Base-by-base conservation (phyloP, 2,113 vertebrate species). In the Clarias macrocephalus region DNA sequence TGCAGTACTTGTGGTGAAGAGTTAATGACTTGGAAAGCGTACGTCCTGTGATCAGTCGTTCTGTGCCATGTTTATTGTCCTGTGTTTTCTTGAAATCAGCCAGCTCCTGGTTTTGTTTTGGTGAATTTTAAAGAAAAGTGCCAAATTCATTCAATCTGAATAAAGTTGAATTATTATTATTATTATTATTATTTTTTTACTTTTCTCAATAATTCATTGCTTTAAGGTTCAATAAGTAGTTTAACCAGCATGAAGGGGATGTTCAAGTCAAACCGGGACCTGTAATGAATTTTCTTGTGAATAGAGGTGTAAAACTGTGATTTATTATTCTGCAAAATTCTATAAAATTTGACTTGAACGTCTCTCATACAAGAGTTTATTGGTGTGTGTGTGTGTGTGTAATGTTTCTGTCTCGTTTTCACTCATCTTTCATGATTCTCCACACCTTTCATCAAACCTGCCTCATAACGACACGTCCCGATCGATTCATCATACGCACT, bases 401-500 rank as follows among this genome's bases (percentile, higher is more conserved):
- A 65, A 13, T 28, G 3, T 70, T 25, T 25, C n/a, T 88, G 37
- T 76, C 57, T 75, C 54, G 28, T 30, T 56, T 57, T 28, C 15
- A 28, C 25, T 79, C 76, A 72, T 73, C 23, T 63, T 85, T 62
- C 68, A 84, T n/a, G 30, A 82, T 82, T 77, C 70, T 56, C 52
- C 28, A 79, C 60, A 66, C 48, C 56, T 57, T 81, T 81, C 28
- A 8, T 80, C 81, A 80, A 85, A 85, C 86, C 82, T 56, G 42
- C 62, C n/a, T 70, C 52, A 70, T 79, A 81, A 90, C 80, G 42
- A 77, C n/a, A 54, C 80, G 87, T 82, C 85, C 21, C 25, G 16
- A 68, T 57, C 88, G 62, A 88, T 90, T 88, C 80, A 80, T 88
- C 87, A 88, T 8, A 80, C 62, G 37, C 56, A 54, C 84, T 52